Base-by-base conservation (phyloP, 2,113 vertebrate species). In the Gobiocypris rarus region DNA sequence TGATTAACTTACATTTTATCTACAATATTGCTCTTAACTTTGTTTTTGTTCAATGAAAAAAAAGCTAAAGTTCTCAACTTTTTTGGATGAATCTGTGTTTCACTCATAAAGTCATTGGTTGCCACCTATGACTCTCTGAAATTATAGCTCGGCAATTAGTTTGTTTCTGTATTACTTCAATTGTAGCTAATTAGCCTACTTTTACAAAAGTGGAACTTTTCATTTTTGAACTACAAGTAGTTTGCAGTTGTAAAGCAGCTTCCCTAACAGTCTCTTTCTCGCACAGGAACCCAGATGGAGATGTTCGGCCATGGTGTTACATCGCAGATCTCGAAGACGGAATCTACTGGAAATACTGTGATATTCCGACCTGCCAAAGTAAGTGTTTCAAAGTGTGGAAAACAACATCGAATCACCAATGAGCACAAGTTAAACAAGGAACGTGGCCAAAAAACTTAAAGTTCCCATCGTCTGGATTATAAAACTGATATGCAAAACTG, bases 231-330 rank as follows among this genome's bases (percentile, higher is more conserved):
- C 17, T 69, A 38, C 28, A 65, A 34, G 15, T 31, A 9, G 41
- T 41, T 9, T 74, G 28, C 5, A 28, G 19, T 38, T 4, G 5
- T 6, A 63, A 31, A 74, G n/a, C 22, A 82, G 75, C 75, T 88
- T 31, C 45, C 45, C 11, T 69, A 9, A 69, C 22, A 24, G 28
- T 79, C 69, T 85, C 8, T 83, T 1, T 82, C 59, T 83, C 3
- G n/a, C 74, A 34, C 92, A 99, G 97, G 90, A 98, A 99, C 84
- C 97, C 97, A 0, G 97, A 99, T 63, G 96, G 97, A 50, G 97
- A 99, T 5, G 97, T 99, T 83, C 97, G 97, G 89, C 97, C 97
- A 0, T 99, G 97, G 97, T 99, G 97, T 90, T 99, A 99, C 56
- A 96, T 98, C 82, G 94, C 97, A 0, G 97, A 99, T 77, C 95